Evolutionary conservation across 2,113 vertebrate genomes (phyloP).

Genomic region (Aviceda subcristata): DNA sequence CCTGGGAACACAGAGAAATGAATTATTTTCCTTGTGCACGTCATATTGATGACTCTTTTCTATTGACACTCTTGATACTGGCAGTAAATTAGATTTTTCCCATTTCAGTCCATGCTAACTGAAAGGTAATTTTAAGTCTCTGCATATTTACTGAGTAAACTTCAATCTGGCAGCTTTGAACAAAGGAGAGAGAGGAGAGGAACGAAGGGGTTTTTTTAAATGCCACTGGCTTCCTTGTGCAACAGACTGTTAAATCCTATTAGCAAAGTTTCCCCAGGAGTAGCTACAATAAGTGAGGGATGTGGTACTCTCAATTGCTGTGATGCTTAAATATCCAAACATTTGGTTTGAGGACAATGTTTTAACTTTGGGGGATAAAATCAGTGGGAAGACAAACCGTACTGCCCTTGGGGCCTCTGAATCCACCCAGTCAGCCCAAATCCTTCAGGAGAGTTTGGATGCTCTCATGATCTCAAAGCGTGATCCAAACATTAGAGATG

Average conservation of each 20-base stretch:
- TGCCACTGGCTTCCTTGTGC: constrained; percentile 26
- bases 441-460: not conserved
- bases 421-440: not conserved
- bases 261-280: constrained; percentile 45
- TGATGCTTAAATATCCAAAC: not conserved
- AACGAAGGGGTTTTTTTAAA: not conserved
- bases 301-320: not conserved
- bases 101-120: not conserved
- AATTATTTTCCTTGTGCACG: not conserved
- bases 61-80: constrained; percentile 3
- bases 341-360: not conserved
- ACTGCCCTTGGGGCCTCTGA: not conserved
- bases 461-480: not conserved
- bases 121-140: constrained; percentile 34
- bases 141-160: constrained; percentile 34
- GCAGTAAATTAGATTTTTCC: constrained; percentile 44
- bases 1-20: not conserved
- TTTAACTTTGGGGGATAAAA: not conserved
- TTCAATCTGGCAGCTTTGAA: constrained; percentile 9
- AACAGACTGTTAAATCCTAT: constrained; percentile 68
- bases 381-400: not conserved
- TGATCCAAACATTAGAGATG: not conserved
- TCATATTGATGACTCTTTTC: constrained; percentile 24
- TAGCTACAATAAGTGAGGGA: constrained; percentile 9
- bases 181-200: not conserved